Base-by-base conservation (phyloP, 2,113 vertebrate species). In the Pontoporia blainvillei region DNA sequence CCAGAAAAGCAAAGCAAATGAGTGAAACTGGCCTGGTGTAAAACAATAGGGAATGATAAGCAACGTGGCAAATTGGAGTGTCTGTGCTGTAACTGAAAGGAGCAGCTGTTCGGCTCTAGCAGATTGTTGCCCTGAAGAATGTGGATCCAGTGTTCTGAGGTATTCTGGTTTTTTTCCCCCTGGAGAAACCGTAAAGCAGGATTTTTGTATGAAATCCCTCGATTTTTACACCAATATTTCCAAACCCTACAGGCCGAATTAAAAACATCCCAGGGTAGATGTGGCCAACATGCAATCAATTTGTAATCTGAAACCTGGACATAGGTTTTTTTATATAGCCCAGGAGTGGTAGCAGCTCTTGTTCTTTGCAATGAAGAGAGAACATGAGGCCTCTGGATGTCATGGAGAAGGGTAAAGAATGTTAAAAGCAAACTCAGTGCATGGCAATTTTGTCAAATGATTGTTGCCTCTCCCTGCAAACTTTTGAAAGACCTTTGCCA, bases 351-450 rank as follows among this genome's bases (percentile, higher is more conserved):
- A 86, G 81, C 75, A 44, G 8, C 72, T 86, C 86, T 90, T 95
- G 59, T 39, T 84, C 66, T 96, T 94, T 93, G 54, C 71, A 61
- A 41, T 87, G 49, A 81, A 87, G 67, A 90, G 62, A 78, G 46
- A 79, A 41, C 57, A 17, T 52, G 54, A 93, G 52, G 64, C 84
- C 39, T 81, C 49, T 84, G 67, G 54, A 83, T 92, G 88, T 67
- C 88, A 54, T 25, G 52, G 62, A 39, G 49, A 23, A 71, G 29
- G 46, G 49, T 96, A 82, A 94, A 94, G 44, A 91, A 90, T 92
- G 44, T 90, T 94, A 92, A 90, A 92, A 96, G 88, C 86, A 96
- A 85, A 94, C 12, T 76, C 31, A 49, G 61, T 73, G 21, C n/a
- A 27, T 91, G 91, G 85, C 85, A 95, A 3, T 46, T 90, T 93